phyloP scores from a whole-genome alignment of 2,113 vertebrate genomes.

The pig (Sus scrofa) region DNA sequence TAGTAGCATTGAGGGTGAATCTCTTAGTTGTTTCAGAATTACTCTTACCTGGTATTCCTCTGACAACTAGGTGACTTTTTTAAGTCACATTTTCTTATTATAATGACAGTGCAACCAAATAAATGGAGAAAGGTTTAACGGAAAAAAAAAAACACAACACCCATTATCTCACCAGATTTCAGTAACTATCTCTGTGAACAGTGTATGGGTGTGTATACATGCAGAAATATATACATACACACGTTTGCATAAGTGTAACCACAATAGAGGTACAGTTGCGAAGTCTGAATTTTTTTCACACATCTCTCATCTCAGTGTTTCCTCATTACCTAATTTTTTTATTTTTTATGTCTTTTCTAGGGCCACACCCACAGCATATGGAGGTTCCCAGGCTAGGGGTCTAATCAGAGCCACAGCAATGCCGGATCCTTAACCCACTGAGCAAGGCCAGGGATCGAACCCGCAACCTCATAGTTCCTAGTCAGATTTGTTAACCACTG shows the following conservation, averaged over 20 bases:
- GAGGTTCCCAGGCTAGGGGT: no score
- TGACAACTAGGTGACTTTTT: background rate
- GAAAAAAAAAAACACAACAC: background rate
- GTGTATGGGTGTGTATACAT: background rate
- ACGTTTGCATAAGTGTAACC: background rate
- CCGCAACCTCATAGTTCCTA: no score
- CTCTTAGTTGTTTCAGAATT: background rate
- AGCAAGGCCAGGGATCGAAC: no score
- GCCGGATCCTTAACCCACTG: no score
- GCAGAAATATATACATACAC: background rate
- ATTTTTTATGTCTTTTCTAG: no score
- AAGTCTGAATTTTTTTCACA: background rate
- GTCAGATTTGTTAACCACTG: no score
- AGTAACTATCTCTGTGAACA: background rate
- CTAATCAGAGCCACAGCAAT: no score
- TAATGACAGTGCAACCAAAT: background rate
- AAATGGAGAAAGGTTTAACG: constrained; percentile 20
- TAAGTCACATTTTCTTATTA: constrained; percentile 13
- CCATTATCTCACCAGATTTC: background rate
- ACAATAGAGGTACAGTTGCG: background rate
- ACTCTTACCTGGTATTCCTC: background rate
- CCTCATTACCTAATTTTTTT: background rate
- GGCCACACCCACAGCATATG: no score
- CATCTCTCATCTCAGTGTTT: background rate
- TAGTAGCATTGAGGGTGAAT: background rate